phyloP scores from a whole-genome alignment of 1,140 invertebrate species.

The Drosophila quadrilineata region DNA sequence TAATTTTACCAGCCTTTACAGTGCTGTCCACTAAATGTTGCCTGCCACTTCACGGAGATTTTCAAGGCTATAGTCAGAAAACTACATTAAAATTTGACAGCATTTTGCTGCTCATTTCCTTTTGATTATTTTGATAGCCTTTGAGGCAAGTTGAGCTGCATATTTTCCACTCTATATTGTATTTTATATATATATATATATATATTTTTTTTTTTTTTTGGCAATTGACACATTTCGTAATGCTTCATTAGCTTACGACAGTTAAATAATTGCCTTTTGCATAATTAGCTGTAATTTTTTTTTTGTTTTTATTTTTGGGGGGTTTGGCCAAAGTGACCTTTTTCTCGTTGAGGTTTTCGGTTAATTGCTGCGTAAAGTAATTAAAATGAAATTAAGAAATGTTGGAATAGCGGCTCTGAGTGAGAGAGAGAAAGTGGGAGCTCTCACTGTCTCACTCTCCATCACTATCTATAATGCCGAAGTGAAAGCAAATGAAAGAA shows the following conservation, averaged over 20 bases:
- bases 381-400: constrained; percentile 48
- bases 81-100: no score
- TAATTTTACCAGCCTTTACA: no score
- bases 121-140: no score
- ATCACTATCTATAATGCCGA: constrained; percentile 33
- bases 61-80: no score
- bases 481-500: background rate
- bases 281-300: constrained; percentile 29
- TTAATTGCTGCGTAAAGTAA: constrained; percentile 34
- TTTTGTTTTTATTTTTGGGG: constrained; percentile 10
- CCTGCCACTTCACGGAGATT: no score
- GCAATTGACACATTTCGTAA: constrained; percentile 17
- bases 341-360: constrained; percentile 13
- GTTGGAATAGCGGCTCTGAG: no score
- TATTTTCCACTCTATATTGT: background rate
- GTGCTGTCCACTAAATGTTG: no score
- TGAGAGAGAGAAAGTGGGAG: no score
- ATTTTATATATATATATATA: no score
- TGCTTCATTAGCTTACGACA: constrained; percentile 4
- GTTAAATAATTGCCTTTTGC: constrained; percentile 10
- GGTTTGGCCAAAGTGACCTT: constrained; percentile 19
- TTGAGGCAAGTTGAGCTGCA: background rate
- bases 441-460: background rate
- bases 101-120: no score
- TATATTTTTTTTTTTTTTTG: constrained; percentile 8